Conservation (phyloP, 2,888 invertebrate species). For the Yponomeuta malinellus region DNA sequence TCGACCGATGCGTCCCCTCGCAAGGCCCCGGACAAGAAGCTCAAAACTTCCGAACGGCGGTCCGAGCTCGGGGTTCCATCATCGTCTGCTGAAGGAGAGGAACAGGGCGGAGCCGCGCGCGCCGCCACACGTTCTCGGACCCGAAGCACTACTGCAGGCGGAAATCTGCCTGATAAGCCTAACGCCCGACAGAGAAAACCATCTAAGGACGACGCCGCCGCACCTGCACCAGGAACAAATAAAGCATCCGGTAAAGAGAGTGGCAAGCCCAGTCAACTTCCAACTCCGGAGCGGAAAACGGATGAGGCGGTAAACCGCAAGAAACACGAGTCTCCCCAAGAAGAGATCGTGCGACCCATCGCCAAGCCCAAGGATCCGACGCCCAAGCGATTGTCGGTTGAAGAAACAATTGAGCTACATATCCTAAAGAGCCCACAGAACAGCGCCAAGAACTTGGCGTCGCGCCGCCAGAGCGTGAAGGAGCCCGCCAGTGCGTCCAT, state of each 20-base stretch:
- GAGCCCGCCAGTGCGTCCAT: not conserved
- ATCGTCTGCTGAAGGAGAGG: conserved; percentile 85
- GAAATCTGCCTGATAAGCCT: conserved; percentile 79
- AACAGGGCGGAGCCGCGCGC: conserved; percentile 75
- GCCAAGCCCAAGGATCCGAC: not conserved
- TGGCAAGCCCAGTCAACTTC: conserved; percentile 76
- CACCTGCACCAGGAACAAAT: conserved; percentile 44
- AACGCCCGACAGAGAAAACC: conserved; percentile 71
- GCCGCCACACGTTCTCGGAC: conserved; percentile 78
- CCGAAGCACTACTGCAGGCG: conserved; percentile 80
- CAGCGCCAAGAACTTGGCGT: not conserved
- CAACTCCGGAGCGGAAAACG: conserved; percentile 78
- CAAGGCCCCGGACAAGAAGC: conserved; percentile 85
- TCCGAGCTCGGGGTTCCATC: conserved; percentile 82
- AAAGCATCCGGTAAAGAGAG: conserved; percentile 71
- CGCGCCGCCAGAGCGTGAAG: not conserved
- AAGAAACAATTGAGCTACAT: conserved; percentile 25
- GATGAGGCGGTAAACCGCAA: conserved; percentile 76
- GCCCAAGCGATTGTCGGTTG: not conserved
- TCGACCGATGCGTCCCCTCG: conserved; percentile 28
- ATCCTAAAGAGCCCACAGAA: conserved; percentile 15
- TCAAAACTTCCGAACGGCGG: conserved; percentile 89
- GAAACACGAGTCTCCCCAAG: conserved; percentile 18
- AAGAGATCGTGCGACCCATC: not conserved
- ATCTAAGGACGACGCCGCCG: conserved; percentile 58